These are phyloP conservation scores for Paramacrobiotus metropolitanus DNA, from an alignment of 1,140 invertebrate species.

Conservation along the genomic window DNA sequence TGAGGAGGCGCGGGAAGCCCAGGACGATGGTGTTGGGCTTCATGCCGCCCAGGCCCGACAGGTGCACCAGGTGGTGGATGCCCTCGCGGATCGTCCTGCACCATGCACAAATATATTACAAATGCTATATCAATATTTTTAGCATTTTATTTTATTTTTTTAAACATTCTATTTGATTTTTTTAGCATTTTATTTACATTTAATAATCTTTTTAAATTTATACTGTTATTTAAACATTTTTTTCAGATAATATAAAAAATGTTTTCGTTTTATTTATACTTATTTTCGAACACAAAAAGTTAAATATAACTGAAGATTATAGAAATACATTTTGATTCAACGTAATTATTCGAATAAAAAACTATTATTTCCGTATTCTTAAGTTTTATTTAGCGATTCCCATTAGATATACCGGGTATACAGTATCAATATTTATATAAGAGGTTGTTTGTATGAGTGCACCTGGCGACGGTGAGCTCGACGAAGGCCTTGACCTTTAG, in stretches of 20 bases:
- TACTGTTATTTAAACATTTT: too few relatives aligned
- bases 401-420: neutral
- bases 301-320: neutral
- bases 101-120: too few relatives aligned
- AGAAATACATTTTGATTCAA: neutral
- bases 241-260: too few relatives aligned
- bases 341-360: neutral
- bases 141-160: too few relatives aligned
- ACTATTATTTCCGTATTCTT: neutral
- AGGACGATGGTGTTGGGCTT: conserved; percentile 79
- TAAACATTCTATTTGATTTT: too few relatives aligned
- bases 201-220: too few relatives aligned
- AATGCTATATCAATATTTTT: too few relatives aligned
- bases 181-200: too few relatives aligned
- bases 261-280: neutral
- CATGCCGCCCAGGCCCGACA: conserved; percentile 92
- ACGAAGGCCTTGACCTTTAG: conserved; percentile 83
- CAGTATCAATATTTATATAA: neutral
- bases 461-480: conserved; percentile 62
- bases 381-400: neutral
- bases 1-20: conserved; percentile 44
- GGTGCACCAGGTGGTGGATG: conserved; percentile 63
- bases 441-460: too few relatives aligned
- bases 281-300: neutral
- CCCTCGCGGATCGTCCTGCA: conserved; percentile 52